A percentile compares a stretch with the other conserved stretches of the same genome.
Conservation (phyloP, 2,888 invertebrate species). For the Agonopterix subpropinquella region DNA sequence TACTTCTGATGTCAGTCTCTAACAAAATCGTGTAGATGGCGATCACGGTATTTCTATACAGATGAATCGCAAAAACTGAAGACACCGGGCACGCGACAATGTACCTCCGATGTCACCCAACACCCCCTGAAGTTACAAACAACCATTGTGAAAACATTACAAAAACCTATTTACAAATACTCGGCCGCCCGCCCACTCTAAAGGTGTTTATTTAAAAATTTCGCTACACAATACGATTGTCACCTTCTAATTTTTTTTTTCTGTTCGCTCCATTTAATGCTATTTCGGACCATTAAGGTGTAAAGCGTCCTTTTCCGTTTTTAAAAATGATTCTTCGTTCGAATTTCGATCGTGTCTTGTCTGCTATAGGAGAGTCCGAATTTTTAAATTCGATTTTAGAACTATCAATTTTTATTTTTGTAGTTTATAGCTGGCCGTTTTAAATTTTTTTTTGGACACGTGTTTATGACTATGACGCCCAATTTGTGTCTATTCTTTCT, state of each 20-base stretch:
- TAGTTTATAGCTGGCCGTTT: slow-evolving; percentile 24
- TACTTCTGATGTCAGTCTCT: no score
- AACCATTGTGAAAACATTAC: slow-evolving; percentile 45
- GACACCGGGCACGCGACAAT: slow-evolving; percentile 34
- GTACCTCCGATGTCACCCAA: slow-evolving; percentile 17
- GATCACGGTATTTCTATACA: no score
- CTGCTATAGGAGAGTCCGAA: slow-evolving; percentile 15
- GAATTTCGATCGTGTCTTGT: slow-evolving; percentile 7
- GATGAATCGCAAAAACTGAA: slow-evolving; percentile 11
- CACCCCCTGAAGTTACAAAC: slow-evolving; percentile 18
- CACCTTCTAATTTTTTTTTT: slow-evolving; percentile 64
- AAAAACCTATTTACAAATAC: slow-evolving; percentile 73
- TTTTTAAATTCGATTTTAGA: slow-evolving; percentile 9
- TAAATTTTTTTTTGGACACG: slow-evolving; percentile 51
- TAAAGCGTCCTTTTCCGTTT: slow-evolving; percentile 7
- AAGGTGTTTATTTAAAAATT: slow-evolving; percentile 74
- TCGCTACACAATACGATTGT: slow-evolving; percentile 57
- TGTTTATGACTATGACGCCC: slow-evolving; percentile 60
- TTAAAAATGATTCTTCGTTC: slow-evolving; percentile 16
- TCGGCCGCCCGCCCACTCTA: slow-evolving; percentile 71
- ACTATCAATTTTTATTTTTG: slow-evolving; percentile 5
- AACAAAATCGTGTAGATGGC: no score
- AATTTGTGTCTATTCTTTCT: slow-evolving; percentile 64
- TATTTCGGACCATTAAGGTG: slow-evolving; percentile 52
- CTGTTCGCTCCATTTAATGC: slow-evolving; percentile 72